phyloP scores from a whole-genome alignment of 2,888 invertebrate genomes.

The Ichneumon xanthorius region DNA sequence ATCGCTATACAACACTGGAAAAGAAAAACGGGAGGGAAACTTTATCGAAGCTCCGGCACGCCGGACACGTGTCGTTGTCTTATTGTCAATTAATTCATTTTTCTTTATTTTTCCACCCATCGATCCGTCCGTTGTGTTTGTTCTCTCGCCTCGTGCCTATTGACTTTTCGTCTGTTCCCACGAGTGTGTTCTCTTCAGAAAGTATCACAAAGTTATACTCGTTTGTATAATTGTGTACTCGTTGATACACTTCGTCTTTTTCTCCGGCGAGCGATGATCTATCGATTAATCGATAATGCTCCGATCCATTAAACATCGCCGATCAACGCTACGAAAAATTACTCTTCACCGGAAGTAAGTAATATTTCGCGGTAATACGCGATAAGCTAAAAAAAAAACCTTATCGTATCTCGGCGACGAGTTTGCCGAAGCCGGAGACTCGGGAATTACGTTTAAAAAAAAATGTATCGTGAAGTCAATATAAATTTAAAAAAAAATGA shows the following conservation, averaged over 20 bases:
- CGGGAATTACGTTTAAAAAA: neutral
- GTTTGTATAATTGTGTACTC: constrained; percentile 24
- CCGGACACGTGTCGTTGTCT: neutral
- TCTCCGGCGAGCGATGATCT: constrained; percentile 15
- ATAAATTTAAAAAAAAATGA: constrained; percentile 12
- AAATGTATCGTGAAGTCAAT: neutral
- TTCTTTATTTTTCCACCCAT: constrained; percentile 21
- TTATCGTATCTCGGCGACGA: neutral
- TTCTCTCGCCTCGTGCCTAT: constrained; percentile 28
- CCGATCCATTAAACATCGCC: neutral
- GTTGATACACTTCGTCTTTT: constrained; percentile 2
- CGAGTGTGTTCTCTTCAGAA: neutral
- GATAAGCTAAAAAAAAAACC: neutral
- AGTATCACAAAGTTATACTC: constrained; percentile 32
- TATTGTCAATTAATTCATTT: constrained; percentile 20
- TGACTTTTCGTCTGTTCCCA: constrained; percentile 29
- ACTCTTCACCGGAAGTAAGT: neutral
- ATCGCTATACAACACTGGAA: neutral
- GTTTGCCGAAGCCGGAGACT: neutral
- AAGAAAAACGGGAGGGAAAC: constrained; percentile 3
- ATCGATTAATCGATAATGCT: neutral
- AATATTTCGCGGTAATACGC: neutral
- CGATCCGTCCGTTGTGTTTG: neutral
- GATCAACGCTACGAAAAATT: too few species aligned
- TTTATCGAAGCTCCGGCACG: neutral